phyloP scores from a whole-genome alignment of 2,113 vertebrate species.

The Psittacula cyanocephala region DNA sequence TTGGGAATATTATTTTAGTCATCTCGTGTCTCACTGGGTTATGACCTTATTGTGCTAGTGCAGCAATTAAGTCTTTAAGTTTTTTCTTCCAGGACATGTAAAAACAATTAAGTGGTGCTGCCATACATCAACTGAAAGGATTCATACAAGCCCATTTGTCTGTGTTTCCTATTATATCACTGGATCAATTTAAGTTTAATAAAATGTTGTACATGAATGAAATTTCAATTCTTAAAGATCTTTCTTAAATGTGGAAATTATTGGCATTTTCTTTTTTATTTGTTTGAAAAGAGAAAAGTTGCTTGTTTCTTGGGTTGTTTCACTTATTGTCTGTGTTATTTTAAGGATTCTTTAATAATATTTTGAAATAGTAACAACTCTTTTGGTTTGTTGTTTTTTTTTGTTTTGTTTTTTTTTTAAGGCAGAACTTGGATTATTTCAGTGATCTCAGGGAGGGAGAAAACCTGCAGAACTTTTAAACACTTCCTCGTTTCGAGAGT shows the following conservation, averaged over 20 bases:
- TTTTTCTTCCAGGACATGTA: conserved; percentile 3
- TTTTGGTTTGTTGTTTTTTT: not conserved
- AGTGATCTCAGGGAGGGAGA: not conserved
- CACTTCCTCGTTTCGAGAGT: not conserved
- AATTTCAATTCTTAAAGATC: not conserved
- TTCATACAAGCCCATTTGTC: not conserved
- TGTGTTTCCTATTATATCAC: not conserved
- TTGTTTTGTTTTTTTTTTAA: not conserved
- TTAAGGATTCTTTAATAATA: not conserved
- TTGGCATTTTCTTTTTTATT: not conserved
- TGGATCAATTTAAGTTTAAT: not conserved
- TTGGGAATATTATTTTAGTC: conserved; percentile 5
- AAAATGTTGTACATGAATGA: not conserved
- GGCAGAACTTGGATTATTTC: not conserved
- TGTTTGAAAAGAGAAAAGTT: not conserved
- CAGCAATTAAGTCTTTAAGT: not conserved
- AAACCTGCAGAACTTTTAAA: not conserved
- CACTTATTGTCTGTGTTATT: not conserved
- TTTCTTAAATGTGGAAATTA: not conserved
- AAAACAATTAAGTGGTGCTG: not conserved
- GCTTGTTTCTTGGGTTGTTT: not conserved
- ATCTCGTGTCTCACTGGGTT: not conserved
- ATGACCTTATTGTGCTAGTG: not conserved
- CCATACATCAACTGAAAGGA: not conserved
- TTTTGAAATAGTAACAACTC: not conserved